phyloP scores from a whole-genome alignment of 2,888 invertebrate genomes.

The Rhaphigaster nebulosa region DNA sequence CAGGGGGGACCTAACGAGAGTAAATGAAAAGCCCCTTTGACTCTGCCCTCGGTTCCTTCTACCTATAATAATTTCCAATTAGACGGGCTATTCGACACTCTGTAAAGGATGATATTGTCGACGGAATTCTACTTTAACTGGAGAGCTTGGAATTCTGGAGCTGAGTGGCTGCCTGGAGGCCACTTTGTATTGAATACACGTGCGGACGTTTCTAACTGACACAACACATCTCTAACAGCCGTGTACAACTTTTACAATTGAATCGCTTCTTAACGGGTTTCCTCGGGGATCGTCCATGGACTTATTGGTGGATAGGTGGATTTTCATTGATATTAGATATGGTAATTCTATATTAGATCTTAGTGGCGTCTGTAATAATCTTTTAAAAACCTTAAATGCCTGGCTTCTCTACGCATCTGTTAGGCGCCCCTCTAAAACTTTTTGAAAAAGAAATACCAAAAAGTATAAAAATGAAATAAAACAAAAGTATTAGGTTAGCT shows the following conservation, averaged over 20 bases:
- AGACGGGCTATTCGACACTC: neutral
- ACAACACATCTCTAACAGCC: neutral
- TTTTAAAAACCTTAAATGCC: too few relatives aligned
- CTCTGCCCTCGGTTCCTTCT: neutral
- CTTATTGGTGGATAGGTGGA: neutral
- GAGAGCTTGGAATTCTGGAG: slow-evolving; percentile 21
- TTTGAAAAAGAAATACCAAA: too few relatives aligned
- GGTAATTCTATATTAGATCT: too few relatives aligned
- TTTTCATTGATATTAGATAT: too few relatives aligned
- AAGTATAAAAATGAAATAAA: too few relatives aligned
- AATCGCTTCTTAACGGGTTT: neutral
- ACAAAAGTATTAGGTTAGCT: too few relatives aligned
- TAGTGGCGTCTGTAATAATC: too few relatives aligned
- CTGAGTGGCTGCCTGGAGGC: neutral
- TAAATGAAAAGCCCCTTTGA: slow-evolving; percentile 22
- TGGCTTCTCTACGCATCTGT: too few relatives aligned
- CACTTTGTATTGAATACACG: neutral
- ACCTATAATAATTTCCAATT: slow-evolving; percentile 27
- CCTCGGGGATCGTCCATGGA: neutral
- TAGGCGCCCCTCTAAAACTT: too few relatives aligned
- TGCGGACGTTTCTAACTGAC: neutral
- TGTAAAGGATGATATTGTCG: slow-evolving; percentile 24
- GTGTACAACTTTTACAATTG: slow-evolving; percentile 14
- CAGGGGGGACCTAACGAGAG: neutral
- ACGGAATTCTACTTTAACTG: slow-evolving; percentile 9